Conservation (phyloP, 2,797 vertebrate genomes). For the Enteromius treurensis region DNA sequence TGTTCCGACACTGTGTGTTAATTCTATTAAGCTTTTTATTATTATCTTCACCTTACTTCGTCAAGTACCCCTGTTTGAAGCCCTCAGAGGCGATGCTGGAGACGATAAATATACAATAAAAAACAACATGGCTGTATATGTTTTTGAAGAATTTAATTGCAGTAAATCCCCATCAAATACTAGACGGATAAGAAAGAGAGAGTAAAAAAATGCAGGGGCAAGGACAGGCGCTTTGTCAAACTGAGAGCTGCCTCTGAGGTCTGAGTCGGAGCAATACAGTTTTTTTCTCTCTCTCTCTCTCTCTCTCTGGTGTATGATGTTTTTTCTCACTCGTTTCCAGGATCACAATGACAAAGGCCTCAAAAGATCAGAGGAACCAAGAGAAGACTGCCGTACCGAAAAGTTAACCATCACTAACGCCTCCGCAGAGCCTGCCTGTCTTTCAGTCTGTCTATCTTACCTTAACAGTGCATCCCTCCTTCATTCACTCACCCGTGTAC, state of each 20-base stretch:
- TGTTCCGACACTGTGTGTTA: neutral
- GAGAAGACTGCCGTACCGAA: conserved; percentile 61
- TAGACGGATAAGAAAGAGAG: conserved; percentile 21
- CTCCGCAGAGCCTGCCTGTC: conserved; percentile 50
- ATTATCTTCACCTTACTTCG: neutral
- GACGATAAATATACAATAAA: neutral
- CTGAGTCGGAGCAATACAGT: conserved; percentile 45
- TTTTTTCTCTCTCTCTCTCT: conserved; percentile 58
- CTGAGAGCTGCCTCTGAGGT: conserved; percentile 57
- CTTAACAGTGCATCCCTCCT: conserved; percentile 49
- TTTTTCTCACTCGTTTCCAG: conserved; percentile 70
- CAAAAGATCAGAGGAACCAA: conserved; percentile 58
- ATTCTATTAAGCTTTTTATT: neutral
- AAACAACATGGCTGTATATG: neutral
- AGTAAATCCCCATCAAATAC: neutral
- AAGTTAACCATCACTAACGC: conserved; percentile 60
- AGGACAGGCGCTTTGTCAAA: conserved; percentile 60
- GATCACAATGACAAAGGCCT: conserved; percentile 74
- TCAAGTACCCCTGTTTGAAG: neutral
- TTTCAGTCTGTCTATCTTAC: conserved; percentile 32
- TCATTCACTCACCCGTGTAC: conserved; percentile 55
- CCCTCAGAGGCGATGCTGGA: neutral
- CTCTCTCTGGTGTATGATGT: conserved; percentile 51
- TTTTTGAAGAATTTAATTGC: neutral
- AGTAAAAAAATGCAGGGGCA: conserved; percentile 46